phyloP scores from a whole-genome alignment of 1,140 invertebrate genomes.

The Drosophila cardini region DNA sequence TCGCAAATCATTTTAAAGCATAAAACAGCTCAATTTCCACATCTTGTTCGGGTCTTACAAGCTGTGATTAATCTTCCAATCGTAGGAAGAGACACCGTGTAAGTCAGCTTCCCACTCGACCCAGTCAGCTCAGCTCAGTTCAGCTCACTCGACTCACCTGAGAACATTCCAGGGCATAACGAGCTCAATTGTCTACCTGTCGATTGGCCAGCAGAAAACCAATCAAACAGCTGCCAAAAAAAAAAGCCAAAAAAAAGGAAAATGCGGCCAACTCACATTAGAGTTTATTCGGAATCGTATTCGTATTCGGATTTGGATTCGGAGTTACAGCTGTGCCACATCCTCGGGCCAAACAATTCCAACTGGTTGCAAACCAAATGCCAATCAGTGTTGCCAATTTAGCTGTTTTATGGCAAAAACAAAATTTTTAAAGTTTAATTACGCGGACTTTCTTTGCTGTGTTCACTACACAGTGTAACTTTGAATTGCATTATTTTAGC shows the following conservation, averaged over 20 bases:
- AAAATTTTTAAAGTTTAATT: too few species aligned
- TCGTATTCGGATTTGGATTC: background rate
- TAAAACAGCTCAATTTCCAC: constrained; percentile 4
- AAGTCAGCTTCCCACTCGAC: constrained; percentile 6
- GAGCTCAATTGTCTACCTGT: constrained; percentile 48
- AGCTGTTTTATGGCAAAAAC: too few species aligned
- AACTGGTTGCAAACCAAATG: constrained; percentile 17
- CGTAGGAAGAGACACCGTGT: constrained; percentile 32
- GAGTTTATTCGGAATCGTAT: constrained; percentile 8
- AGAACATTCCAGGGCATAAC: constrained; percentile 33
- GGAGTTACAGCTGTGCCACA: constrained; percentile 32
- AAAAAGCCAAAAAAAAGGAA: constrained; percentile 12
- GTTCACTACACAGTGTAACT: too few species aligned
- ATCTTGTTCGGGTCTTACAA: constrained; percentile 4
- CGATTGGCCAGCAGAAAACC: constrained; percentile 42
- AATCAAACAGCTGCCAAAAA: constrained; percentile 44
- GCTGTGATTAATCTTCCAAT: constrained; percentile 13
- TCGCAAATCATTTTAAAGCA: background rate
- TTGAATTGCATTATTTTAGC: too few species aligned
- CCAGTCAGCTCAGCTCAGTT: background rate
- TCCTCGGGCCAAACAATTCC: constrained; percentile 37
- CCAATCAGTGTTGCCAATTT: background rate
- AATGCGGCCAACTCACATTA: constrained; percentile 11
- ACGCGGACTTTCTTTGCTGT: too few species aligned
- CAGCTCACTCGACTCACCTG: background rate